Conservation (phyloP, 2,888 invertebrate species). For the Allacma fusca region DNA sequence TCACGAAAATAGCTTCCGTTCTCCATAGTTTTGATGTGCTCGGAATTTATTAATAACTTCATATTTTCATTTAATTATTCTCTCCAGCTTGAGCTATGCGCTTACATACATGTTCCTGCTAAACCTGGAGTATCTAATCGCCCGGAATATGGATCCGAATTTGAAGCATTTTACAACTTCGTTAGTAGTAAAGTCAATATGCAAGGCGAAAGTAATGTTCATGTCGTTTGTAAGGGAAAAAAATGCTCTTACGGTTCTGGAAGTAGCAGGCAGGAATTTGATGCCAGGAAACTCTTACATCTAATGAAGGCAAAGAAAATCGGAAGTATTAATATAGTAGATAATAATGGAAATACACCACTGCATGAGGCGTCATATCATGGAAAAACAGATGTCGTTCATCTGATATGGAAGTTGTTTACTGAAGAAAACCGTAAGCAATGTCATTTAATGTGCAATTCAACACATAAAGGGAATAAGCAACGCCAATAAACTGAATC, state of each 20-base stretch:
- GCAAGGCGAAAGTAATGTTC: constrained; percentile 47
- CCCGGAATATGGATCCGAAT: too few species aligned
- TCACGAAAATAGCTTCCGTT: too few species aligned
- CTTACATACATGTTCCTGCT: background rate
- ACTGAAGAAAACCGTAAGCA: background rate
- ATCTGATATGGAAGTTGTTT: background rate
- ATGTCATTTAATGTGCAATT: too few species aligned
- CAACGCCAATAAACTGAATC: too few species aligned
- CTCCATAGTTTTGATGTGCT: too few species aligned
- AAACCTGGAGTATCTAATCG: too few species aligned
- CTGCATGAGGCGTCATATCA: constrained; percentile 46
- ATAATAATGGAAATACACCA: constrained; percentile 51
- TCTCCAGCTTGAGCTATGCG: constrained; percentile 8
- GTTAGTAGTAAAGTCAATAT: constrained; percentile 26
- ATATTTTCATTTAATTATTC: too few species aligned
- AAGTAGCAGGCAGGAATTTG: background rate
- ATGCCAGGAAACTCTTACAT: background rate
- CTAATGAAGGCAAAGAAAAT: constrained; percentile 1
- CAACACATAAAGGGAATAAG: too few species aligned
- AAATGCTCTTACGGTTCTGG: background rate
- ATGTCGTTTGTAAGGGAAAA: constrained; percentile 37
- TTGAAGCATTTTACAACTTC: background rate
- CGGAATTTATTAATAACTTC: too few species aligned
- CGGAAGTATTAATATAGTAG: constrained; percentile 43
- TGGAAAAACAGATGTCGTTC: constrained; percentile 39